Evolutionary conservation across 2,888 invertebrate genomes (phyloP), one percentile per base, ranked within the genome.

Genomic region (Digitonthophagus gazella): DNA sequence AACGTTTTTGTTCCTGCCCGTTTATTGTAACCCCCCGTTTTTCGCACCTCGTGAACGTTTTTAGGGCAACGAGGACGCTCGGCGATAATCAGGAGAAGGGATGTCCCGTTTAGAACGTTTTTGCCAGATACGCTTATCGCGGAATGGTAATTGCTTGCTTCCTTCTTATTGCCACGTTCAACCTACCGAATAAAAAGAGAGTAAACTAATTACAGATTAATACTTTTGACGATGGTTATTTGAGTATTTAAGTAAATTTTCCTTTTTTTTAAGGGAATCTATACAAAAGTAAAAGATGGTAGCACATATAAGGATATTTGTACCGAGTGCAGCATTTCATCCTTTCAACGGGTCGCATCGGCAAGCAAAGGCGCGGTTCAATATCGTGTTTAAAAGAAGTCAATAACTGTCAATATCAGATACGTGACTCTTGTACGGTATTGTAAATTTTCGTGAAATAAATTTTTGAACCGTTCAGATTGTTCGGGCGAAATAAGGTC

Each of bases 371-470:
- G 28, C 28, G 28, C 28, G 11, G 61, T 20, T 61, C 61, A 61
- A 61, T 61, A 61, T 19, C 61, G 61, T 61, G 61, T 61, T 61
- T 18, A 61, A 19, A 20, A 20, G 19, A 14, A 61, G 61, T 61
- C 61, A 61, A 61, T 61, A 61, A 61, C 61, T 61, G 61, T 20
- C 61, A 18, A 18, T 18, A 18, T 19, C 61, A 61, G 18, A 19
- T n/a, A 61, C 61, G 61, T 61, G 61, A 61, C 61, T 20, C 19
- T 61, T 19, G 61, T 61, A n/a, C 61, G 6, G 20, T 61, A 61
- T 61, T 61, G 61, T 61, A 61, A 61, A 61, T 61, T 61, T 44
- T 61, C 18, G 20, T 20, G 61, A 19, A 61, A 61, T 61, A 61
- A 61, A 61, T 61, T 61, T 61, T 61, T 61, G 18, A 19, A 20